Evolutionary conservation across 2,113 vertebrate species (phyloP).

Genomic region (Sakesphorus luctuosus): DNA sequence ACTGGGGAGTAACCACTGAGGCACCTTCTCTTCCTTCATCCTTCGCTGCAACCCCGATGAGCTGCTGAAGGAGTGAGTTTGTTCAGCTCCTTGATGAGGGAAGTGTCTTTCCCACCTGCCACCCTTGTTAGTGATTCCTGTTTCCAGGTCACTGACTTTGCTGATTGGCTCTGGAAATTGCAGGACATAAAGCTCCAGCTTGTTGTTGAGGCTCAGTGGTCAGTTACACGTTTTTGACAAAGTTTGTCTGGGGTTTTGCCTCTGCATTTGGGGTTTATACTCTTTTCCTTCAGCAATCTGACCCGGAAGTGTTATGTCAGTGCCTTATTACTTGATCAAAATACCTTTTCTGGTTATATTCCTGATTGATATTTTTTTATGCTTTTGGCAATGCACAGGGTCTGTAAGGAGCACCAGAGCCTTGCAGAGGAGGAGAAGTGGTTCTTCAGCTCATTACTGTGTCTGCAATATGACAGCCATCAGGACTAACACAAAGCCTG

Average conservation of each 20-base stretch:
- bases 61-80: background rate
- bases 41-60: background rate
- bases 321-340: background rate
- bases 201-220: fast-evolving
- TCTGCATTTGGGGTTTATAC: background rate
- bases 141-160: background rate
- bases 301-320: background rate
- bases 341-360: background rate
- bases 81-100: background rate
- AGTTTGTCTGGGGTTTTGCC: background rate
- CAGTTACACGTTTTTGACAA: background rate
- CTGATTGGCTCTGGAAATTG: background rate
- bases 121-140: too few relatives aligned
- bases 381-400: fast-evolving
- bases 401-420: background rate
- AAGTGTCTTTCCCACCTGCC: background rate
- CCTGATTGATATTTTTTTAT: background rate
- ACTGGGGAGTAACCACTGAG: background rate
- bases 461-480: background rate
- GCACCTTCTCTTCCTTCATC: too few relatives aligned
- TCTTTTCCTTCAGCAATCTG: background rate
- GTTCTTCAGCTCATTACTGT: background rate
- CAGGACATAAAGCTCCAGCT: background rate
- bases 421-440: background rate
- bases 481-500: background rate